Evolutionary conservation across 2,113 vertebrate genomes (phyloP), one percentile per base, ranked within the genome.

Genomic region (Tetrao urogallus): DNA sequence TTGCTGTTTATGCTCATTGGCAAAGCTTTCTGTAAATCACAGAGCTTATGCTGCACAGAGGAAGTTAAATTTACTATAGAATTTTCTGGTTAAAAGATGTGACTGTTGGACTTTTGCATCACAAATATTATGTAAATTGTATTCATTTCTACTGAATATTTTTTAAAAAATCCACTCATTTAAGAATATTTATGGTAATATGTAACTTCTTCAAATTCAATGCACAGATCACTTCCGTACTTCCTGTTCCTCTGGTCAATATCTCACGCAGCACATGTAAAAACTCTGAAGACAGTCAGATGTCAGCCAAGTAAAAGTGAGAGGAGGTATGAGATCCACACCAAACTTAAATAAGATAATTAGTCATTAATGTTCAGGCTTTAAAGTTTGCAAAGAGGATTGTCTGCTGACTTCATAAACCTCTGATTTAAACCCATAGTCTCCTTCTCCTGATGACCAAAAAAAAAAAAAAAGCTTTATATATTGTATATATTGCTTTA

Each of bases 361-460:
- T 50, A 61, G 90, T 94, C 15, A 19, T 93, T 96, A 92, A 96
- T 89, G 67, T 30, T 56, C 52, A 82, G 81, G 79, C 81, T 92
- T 96, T n/a, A 77, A 70, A 80, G 79, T 90, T 36, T 80, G 76
- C 77, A 86, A 21, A 63, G 88, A 88, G 52, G 34, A 52, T 6
- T 61, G 86, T 76, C 89, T 74, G 75, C 34, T 40, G 56, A 96
- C 89, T 96, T 92, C 79, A 86, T 82, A 90, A 96, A 61, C 65
- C 52, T 56, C 81, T 75, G 63, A 94, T 89, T 89, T 69, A 77
- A 93, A 86, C 52, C 38, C 45, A 61, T 7, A 94, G 81, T 58
- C 54, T 76, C 64, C 17, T 9, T 78, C 61, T 67, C 18, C 13
- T 92, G 89, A 79, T 83, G 94, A 25, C 25, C 36, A 61, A 24